Conservation (phyloP, 2,113 vertebrate species). For the Nyctereutes procyonoides region DNA sequence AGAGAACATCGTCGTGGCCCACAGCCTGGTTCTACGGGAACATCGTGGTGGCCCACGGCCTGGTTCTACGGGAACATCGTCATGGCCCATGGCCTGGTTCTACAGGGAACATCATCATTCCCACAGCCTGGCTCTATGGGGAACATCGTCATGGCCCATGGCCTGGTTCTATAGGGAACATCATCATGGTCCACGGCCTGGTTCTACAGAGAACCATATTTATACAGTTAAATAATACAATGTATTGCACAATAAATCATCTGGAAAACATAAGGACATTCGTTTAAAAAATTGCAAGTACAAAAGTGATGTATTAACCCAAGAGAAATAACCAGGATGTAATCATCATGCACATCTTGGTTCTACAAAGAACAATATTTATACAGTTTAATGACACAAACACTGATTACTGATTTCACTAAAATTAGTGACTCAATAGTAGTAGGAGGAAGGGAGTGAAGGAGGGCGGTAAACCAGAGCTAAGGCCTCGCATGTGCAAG, state of each 20-base stretch:
- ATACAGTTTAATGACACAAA: neutral
- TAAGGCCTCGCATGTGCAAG: fast-evolving
- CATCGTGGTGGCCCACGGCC: fast-evolving
- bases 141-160: too few species aligned
- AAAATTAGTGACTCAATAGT: neutral
- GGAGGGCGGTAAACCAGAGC: neutral
- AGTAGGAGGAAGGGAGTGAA: neutral
- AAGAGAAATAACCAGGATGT: neutral
- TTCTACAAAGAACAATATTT: neutral
- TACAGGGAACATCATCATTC: fast-evolving
- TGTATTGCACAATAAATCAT: fast-evolving
- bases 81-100: too few species aligned
- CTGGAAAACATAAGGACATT: neutral
- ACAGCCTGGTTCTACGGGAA: neutral
- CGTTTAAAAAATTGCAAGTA: neutral
- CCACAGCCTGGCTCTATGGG: too few species aligned
- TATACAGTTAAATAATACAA: too few species aligned
- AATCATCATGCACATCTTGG: fast-evolving
- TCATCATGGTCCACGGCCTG: fast-evolving
- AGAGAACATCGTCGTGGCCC: neutral
- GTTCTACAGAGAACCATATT: neutral
- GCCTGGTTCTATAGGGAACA: too few species aligned
- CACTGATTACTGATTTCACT: neutral
- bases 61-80: too few species aligned
- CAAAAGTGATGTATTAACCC: neutral